Evolutionary conservation across 2,797 vertebrate genomes (phyloP).

Genomic region (Xerus rutilus): DNA sequence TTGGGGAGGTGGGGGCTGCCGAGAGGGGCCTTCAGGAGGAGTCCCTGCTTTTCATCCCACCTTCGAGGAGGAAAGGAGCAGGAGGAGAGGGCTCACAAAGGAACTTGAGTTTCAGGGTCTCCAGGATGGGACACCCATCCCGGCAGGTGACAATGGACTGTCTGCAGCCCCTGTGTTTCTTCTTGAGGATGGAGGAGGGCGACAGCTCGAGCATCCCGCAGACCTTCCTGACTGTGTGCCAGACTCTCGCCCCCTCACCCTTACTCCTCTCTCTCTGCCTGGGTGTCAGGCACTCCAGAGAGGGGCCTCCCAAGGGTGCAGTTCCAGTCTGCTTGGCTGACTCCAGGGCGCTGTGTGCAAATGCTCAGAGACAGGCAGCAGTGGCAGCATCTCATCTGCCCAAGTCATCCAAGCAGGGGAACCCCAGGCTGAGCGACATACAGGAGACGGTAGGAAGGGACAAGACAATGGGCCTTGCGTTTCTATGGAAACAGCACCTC

Average conservation of each 20-base stretch:
- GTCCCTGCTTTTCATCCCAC: background rate
- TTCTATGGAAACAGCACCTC: slow-evolving; percentile 81
- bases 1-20: background rate
- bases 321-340: background rate
- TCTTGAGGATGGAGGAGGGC: background rate
- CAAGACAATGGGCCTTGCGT: slow-evolving; percentile 54
- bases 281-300: background rate
- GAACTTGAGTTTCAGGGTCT: background rate
- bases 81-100: background rate
- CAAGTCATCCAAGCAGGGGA: background rate
- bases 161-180: background rate
- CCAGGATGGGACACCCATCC: fast-evolving
- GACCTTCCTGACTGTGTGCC: background rate
- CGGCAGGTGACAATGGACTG: background rate
- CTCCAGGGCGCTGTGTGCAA: background rate
- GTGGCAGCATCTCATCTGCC: background rate
- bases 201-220: fast-evolving
- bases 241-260: fast-evolving
- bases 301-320: background rate
- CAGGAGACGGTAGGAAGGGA: slow-evolving; percentile 42
- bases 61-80: background rate
- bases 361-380: background rate
- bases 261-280: background rate
- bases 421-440: background rate
- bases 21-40: background rate